Conservation (phyloP, 2,888 invertebrate species). For the Caradrina kadenii region DNA sequence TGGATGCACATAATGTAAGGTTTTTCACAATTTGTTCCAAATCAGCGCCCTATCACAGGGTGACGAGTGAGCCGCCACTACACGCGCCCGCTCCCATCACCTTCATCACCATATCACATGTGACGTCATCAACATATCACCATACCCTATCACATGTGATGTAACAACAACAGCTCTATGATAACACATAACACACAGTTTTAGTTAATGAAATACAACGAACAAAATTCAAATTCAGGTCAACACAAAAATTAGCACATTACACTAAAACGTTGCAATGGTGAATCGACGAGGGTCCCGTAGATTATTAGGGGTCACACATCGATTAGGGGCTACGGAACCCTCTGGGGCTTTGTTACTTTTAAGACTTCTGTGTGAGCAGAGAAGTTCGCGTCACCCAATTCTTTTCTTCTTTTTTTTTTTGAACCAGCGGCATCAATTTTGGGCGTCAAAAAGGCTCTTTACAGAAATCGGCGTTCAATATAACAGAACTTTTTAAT, state of each 20-base stretch:
- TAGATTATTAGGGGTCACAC: conserved; percentile 76
- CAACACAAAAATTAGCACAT: conserved; percentile 88
- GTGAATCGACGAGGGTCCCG: conserved; percentile 86
- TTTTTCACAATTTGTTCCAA: conserved; percentile 54
- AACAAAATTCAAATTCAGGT: conserved; percentile 90
- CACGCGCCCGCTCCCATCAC: conserved; percentile 77
- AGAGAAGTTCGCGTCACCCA: conserved; percentile 74
- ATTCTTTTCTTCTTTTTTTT: conserved; percentile 63
- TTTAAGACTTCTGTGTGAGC: conserved; percentile 83
- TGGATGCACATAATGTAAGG: conserved; percentile 69
- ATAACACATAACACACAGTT: conserved; percentile 90
- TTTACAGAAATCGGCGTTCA: conserved; percentile 84
- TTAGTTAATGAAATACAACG: conserved; percentile 89
- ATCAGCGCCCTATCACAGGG: conserved; percentile 66
- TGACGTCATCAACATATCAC: conserved; percentile 70
- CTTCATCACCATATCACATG: conserved; percentile 70
- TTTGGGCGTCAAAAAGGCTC: conserved; percentile 79
- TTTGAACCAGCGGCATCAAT: conserved; percentile 51
- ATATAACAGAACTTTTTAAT: conserved; percentile 58
- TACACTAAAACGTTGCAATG: conserved; percentile 87
- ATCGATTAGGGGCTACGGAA: conserved; percentile 80
- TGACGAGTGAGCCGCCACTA: conserved; percentile 73
- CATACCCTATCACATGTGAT: conserved; percentile 73
- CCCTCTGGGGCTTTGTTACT: conserved; percentile 79
- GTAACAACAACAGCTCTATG: conserved; percentile 88